Conservation (phyloP, 2,888 invertebrate species). For the Barypeithes pellucidus region DNA sequence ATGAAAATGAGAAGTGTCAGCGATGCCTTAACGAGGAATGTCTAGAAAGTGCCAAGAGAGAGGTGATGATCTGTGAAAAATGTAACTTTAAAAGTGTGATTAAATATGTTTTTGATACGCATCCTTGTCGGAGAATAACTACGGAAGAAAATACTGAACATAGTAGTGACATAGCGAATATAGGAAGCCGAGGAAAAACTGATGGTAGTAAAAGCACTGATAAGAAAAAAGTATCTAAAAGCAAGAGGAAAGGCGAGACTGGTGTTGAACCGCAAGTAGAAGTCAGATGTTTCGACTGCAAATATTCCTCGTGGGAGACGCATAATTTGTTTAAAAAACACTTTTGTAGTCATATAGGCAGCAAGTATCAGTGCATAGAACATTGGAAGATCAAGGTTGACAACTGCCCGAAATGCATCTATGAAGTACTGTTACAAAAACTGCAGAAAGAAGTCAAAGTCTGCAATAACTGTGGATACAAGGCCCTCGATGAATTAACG, state of each 20-base stretch:
- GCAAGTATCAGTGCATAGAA: conserved; percentile 6
- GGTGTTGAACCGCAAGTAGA: neutral
- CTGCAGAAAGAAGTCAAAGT: neutral
- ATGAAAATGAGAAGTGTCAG: neutral
- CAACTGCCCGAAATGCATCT: neutral
- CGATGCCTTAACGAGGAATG: conserved; percentile 1
- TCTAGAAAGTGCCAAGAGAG: neutral
- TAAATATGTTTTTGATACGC: neutral
- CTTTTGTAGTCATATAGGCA: neutral
- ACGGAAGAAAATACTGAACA: too few species aligned
- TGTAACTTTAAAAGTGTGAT: neutral
- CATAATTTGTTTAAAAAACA: neutral
- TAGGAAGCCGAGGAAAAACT: too few species aligned
- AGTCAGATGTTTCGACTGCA: conserved; percentile 7
- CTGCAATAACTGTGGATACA: conserved; percentile 4
- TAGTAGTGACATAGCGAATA: too few species aligned
- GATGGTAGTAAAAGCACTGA: neutral
- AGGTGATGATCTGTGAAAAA: neutral
- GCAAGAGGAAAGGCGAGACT: neutral
- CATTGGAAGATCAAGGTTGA: neutral
- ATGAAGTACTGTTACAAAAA: neutral
- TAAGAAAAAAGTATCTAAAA: too few species aligned
- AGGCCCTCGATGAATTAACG: neutral
- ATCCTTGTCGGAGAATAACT: neutral
- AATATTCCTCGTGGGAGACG: neutral